A percentile compares a stretch with the other conserved stretches of the same genome.
Evolutionary conservation across 2,113 vertebrate genomes (phyloP).

Genomic region (Macrotus californicus): DNA sequence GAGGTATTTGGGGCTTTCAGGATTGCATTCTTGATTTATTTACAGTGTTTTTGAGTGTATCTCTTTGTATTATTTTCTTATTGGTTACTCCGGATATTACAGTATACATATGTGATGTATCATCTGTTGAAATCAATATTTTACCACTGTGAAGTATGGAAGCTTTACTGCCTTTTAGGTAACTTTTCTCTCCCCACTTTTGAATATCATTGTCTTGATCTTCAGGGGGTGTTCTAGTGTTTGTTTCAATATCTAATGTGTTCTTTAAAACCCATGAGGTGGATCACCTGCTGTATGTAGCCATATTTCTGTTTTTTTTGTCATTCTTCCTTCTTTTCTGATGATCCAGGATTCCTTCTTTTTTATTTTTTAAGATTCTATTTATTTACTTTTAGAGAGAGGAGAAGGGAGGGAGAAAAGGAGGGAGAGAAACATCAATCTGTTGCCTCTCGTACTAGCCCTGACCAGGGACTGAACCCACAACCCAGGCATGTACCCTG

Average conservation of each 20-base stretch:
- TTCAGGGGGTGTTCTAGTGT: background rate
- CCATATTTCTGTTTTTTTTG: background rate
- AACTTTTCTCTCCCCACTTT: background rate
- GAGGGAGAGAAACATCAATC: too few relatives aligned
- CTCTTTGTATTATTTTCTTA: background rate
- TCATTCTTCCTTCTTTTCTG: background rate
- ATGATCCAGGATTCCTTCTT: background rate
- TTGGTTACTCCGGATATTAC: background rate
- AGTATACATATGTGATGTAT: background rate
- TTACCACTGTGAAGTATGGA: background rate
- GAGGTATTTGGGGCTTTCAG: background rate
- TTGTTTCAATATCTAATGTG: background rate
- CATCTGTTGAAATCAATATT: background rate
- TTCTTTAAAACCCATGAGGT: background rate
- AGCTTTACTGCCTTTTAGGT: background rate
- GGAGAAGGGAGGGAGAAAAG: too few relatives aligned
- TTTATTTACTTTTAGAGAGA: too few relatives aligned
- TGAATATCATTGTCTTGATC: background rate
- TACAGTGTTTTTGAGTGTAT: background rate
- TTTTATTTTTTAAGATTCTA: too few relatives aligned
- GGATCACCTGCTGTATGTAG: accelerated
- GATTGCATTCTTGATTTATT: background rate
- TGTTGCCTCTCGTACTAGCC: too few relatives aligned
- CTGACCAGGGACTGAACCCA: too few relatives aligned
- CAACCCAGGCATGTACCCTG: too few relatives aligned